A percentile compares a stretch with the other conserved stretches of the same genome.
Conservation (phyloP, 2,888 invertebrate species). For the Calliphora vomitoria region DNA sequence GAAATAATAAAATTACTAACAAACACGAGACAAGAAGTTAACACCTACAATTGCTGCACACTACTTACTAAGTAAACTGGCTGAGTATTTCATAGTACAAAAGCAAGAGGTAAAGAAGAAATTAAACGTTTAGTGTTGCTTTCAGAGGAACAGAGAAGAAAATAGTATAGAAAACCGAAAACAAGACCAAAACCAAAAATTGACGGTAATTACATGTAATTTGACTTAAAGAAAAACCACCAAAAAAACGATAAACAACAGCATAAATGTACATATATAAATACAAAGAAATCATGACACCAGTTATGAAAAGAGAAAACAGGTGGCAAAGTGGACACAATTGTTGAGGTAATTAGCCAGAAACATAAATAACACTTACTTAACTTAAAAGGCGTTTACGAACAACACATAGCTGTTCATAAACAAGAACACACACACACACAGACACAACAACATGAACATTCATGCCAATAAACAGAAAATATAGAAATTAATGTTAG, state of each 20-base stretch:
- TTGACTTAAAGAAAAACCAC: conserved; percentile 48
- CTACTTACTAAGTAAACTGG: neutral
- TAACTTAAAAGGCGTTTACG: conserved; percentile 51
- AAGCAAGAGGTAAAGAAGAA: neutral
- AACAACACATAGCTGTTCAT: conserved; percentile 24
- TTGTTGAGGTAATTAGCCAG: conserved; percentile 63
- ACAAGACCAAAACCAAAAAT: conserved; percentile 47
- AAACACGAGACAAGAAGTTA: conserved; percentile 66
- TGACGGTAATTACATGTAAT: conserved; percentile 54
- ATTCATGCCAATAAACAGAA: neutral
- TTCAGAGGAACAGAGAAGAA: neutral
- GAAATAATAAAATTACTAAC: conserved; percentile 40
- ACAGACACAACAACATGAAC: neutral
- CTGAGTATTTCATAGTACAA: neutral
- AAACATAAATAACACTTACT: conserved; percentile 60
- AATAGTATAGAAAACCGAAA: conserved; percentile 27
- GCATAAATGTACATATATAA: neutral
- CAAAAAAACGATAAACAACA: neutral
- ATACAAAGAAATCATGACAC: conserved; percentile 44
- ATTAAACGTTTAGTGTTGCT: conserved; percentile 21
- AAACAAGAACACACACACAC: neutral
- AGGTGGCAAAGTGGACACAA: conserved; percentile 61
- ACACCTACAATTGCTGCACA: conserved; percentile 55
- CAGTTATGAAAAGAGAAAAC: conserved; percentile 37
- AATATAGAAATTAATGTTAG: conserved; percentile 25